phyloP scores from a whole-genome alignment of 2,797 vertebrate species.

The Kryptolebias ocellatus region DNA sequence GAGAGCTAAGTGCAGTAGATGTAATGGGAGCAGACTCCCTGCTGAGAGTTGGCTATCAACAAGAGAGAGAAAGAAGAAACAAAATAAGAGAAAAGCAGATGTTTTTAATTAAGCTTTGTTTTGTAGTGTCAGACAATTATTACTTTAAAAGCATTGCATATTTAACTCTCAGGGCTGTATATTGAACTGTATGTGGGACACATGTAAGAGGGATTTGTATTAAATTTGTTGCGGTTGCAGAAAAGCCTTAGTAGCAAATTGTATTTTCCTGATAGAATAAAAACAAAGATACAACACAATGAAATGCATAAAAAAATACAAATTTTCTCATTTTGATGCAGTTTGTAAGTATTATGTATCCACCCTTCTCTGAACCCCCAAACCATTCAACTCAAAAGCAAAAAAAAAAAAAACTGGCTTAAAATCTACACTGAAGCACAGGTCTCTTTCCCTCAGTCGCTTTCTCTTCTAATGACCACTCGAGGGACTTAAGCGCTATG shows the following conservation, averaged over 20 bases:
- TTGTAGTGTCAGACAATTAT: background rate
- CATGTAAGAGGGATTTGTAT: background rate
- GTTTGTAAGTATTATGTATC: constrained; percentile 42
- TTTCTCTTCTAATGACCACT: constrained; percentile 84
- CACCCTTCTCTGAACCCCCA: constrained; percentile 45
- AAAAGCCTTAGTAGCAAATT: constrained; percentile 28
- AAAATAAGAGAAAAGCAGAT: constrained; percentile 29
- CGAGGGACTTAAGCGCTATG: constrained; percentile 77
- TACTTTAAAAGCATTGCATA: background rate
- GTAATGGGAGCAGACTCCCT: constrained; percentile 67
- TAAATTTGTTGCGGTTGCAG: constrained; percentile 8
- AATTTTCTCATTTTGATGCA: constrained; percentile 44
- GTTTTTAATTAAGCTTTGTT: constrained; percentile 12
- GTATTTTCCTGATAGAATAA: constrained; percentile 28
- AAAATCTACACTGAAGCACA: constrained; percentile 60
- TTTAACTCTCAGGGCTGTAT: background rate
- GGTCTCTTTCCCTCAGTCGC: constrained; percentile 66
- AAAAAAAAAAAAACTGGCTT: constrained; percentile 42
- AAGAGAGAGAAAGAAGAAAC: constrained; percentile 23
- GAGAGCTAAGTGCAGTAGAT: constrained; percentile 74
- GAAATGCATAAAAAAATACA: constrained; percentile 27
- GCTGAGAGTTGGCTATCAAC: constrained; percentile 55
- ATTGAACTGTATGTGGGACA: constrained; percentile 1
- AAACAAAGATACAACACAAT: constrained; percentile 24
- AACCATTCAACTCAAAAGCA: constrained; percentile 35